Conservation (phyloP, 2,797 vertebrate species). For the Melanotaenia maccullochi region DNA sequence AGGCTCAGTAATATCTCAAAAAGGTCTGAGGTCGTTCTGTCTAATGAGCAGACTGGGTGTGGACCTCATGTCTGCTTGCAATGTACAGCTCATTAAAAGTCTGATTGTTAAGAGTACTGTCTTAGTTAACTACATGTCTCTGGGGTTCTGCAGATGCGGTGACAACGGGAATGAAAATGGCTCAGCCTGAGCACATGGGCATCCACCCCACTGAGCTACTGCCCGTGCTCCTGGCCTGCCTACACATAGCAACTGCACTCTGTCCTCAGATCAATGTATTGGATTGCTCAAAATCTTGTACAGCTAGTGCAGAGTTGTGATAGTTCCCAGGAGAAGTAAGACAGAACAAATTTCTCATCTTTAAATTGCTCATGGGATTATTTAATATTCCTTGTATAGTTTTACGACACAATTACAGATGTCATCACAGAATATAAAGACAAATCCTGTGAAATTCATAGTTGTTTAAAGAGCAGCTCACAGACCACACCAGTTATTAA, state of each 20-base stretch:
- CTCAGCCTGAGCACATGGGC: conserved; percentile 1
- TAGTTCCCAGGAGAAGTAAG: conserved; percentile 3
- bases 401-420: conserved; percentile 29
- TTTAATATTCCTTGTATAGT: conserved; percentile 24
- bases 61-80: conserved; percentile 52
- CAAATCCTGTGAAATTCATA: conserved; percentile 13
- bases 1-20: conserved; percentile 43
- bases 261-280: conserved; percentile 23
- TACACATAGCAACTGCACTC: not conserved
- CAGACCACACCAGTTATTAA: not conserved
- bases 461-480: not conserved
- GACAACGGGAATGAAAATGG: conserved; percentile 20
- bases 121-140: conserved; percentile 48
- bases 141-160: conserved; percentile 36
- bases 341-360: not conserved
- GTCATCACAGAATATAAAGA: conserved; percentile 17
- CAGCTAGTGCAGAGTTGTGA: conserved; percentile 9
- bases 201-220: conserved; percentile 12
- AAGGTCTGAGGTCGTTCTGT: conserved; percentile 50
- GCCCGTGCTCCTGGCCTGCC: conserved; percentile 3
- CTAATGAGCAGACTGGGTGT: conserved; percentile 67
- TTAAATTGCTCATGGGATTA: conserved; percentile 18
- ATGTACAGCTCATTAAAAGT: conserved; percentile 60
- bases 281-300: not conserved
- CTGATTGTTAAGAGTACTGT: conserved; percentile 31